These are phyloP conservation scores for Brachionichthys hirsutus DNA, from an alignment of 2,113 vertebrate genomes.

Conservation along the genomic window DNA sequence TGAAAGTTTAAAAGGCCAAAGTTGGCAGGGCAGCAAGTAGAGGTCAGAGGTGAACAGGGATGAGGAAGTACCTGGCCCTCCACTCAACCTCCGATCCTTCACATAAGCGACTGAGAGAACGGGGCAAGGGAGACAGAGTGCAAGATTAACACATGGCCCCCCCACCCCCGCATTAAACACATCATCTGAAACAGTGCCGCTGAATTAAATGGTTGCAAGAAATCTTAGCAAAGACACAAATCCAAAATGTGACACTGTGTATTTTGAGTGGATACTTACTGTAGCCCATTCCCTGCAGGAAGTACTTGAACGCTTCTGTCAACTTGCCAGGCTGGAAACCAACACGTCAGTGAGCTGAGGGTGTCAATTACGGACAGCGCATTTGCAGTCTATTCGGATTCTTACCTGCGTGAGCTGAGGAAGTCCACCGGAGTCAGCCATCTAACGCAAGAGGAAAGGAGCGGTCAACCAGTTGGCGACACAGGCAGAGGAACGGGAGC, in stretches of 20 bases:
- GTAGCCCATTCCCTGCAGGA: conserved; percentile 99
- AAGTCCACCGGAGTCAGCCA: conserved; percentile 96
- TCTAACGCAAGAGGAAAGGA: conserved; percentile 73
- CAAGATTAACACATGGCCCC: conserved; percentile 67
- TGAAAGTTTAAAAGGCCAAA: conserved; percentile 46
- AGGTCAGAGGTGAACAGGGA: conserved; percentile 74
- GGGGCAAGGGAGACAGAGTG: conserved; percentile 74
- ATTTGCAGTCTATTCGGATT: not conserved
- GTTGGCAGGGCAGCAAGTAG: conserved; percentile 58
- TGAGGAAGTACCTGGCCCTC: conserved; percentile 92
- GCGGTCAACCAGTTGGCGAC: no score
- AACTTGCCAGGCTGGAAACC: conserved; percentile 90
- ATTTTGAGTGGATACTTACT: conserved; percentile 82
- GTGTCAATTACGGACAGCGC: no score
- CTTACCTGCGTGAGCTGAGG: conserved; percentile 97
- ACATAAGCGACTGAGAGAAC: conserved; percentile 92
- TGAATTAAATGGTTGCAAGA: no score
- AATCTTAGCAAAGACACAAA: no score
- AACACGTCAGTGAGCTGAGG: conserved; percentile 5
- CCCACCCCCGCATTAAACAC: conserved; percentile 42
- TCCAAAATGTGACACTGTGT: not conserved
- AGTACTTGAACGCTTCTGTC: conserved; percentile 98
- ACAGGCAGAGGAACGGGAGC: no score
- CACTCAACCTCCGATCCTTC: conserved; percentile 99
- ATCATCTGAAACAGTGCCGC: conserved; percentile 3